Conservation (phyloP, 2,888 invertebrate species). For the Dendrolimus houi region DNA sequence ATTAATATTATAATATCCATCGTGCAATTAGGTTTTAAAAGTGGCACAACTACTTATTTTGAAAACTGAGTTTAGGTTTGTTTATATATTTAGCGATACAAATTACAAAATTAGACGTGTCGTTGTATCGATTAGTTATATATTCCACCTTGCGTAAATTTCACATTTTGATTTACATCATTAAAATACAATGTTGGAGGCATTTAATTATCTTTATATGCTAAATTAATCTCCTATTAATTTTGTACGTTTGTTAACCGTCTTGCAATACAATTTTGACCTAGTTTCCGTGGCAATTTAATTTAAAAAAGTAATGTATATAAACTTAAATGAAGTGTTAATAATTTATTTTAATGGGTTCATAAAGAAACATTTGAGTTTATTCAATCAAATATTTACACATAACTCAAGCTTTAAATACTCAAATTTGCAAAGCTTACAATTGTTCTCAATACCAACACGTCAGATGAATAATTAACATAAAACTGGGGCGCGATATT, state of each 20-base stretch:
- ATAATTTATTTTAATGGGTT: constrained; percentile 2
- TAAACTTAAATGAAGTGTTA: constrained; percentile 10
- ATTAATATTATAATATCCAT: neutral
- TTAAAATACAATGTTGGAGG: constrained; percentile 15
- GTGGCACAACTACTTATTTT: constrained; percentile 11
- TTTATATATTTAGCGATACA: constrained; percentile 23
- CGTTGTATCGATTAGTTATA: constrained; percentile 16
- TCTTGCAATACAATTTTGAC: neutral
- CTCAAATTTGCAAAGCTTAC: constrained; percentile 3
- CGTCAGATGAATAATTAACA: constrained; percentile 5
- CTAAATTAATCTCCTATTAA: constrained; percentile 6
- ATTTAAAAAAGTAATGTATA: constrained; percentile 3
- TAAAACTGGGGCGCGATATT: constrained; percentile 29
- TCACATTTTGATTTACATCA: constrained; percentile 15
- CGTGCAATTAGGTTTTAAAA: neutral
- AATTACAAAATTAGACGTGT: constrained; percentile 22
- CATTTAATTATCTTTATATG: constrained; percentile 16
- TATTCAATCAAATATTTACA: neutral
- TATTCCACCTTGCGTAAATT: constrained; percentile 21
- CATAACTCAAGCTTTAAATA: neutral
- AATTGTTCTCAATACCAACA: neutral
- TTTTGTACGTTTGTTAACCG: neutral
- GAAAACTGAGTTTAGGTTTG: constrained; percentile 19
- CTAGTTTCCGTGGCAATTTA: neutral
- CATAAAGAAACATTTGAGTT: too few species aligned